phyloP scores from a whole-genome alignment of 2,113 vertebrate species.

The Petroica traversi region DNA sequence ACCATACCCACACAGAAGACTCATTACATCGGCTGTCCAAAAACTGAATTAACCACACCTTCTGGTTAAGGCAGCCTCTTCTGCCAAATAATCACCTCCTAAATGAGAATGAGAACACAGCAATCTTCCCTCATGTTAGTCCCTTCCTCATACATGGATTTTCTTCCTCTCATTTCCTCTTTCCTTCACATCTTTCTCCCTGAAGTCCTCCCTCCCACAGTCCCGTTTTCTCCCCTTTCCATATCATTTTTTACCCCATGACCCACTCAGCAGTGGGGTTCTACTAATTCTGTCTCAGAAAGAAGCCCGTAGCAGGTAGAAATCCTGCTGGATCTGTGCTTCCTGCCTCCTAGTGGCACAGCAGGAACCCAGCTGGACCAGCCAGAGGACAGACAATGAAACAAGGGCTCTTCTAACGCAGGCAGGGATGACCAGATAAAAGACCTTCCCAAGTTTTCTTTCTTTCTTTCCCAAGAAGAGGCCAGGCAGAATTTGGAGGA shows the following conservation, averaged over 20 bases:
- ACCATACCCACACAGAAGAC: neutral
- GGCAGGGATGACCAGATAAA: neutral
- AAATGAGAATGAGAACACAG: neutral
- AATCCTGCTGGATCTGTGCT: neutral
- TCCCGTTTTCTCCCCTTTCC: neutral
- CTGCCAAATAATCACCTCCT: neutral
- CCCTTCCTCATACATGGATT: neutral
- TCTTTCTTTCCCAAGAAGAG: neutral
- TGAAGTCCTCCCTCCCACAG: neutral
- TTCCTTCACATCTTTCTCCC: neutral
- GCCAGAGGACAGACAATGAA: neutral
- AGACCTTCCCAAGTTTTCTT: neutral
- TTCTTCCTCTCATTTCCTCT: neutral
- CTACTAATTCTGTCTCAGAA: neutral
- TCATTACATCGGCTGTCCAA: neutral
- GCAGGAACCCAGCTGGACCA: neutral
- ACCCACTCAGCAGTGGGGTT: neutral
- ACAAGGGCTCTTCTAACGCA: neutral
- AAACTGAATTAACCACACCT: neutral
- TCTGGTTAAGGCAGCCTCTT: neutral
- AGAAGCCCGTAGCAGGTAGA: neutral
- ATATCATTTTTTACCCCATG: neutral
- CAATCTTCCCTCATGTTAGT: neutral
- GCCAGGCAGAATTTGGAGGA: neutral
- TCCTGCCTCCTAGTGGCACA: neutral